A percentile compares a stretch with the other conserved stretches of the same genome.
These are phyloP conservation scores for Thymelicus lineola DNA, from an alignment of 2,888 invertebrate species.

Conservation along the genomic window DNA sequence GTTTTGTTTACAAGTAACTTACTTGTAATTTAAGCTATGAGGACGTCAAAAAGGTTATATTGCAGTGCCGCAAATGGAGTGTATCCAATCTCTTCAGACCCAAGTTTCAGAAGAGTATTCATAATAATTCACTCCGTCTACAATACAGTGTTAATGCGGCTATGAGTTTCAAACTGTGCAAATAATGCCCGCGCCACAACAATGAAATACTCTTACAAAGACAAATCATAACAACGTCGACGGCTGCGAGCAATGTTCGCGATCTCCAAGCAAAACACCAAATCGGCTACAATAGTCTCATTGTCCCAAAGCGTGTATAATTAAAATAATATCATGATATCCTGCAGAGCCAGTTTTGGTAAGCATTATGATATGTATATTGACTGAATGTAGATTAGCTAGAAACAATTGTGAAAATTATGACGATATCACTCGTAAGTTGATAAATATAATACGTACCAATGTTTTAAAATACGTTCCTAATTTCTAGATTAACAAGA, in stretches of 20 bases:
- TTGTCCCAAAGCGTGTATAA: neutral
- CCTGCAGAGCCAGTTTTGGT: neutral
- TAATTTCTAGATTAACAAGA: too few species aligned
- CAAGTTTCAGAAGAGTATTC: neutral
- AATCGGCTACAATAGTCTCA: constrained; percentile 1
- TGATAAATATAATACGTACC: too few species aligned
- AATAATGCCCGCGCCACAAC: constrained; percentile 3
- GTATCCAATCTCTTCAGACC: neutral
- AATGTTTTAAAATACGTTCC: too few species aligned
- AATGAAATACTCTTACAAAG: constrained; percentile 2
- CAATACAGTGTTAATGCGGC: constrained; percentile 7
- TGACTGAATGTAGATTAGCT: neutral
- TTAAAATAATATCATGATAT: constrained; percentile 1
- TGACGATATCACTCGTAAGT: too few species aligned
- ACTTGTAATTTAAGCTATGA: too few species aligned
- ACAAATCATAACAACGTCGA: neutral
- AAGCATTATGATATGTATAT: neutral
- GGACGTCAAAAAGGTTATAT: neutral
- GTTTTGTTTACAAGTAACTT: too few species aligned
- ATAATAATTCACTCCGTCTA: constrained; percentile 4
- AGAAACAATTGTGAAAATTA: too few species aligned
- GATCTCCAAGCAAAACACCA: neutral
- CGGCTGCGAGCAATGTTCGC: neutral
- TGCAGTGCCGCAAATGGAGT: neutral
- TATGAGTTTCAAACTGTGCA: constrained; percentile 12